Evolutionary conservation across 2,797 vertebrate species (phyloP).

Genomic region (Acipenser oxyrinchus): DNA sequence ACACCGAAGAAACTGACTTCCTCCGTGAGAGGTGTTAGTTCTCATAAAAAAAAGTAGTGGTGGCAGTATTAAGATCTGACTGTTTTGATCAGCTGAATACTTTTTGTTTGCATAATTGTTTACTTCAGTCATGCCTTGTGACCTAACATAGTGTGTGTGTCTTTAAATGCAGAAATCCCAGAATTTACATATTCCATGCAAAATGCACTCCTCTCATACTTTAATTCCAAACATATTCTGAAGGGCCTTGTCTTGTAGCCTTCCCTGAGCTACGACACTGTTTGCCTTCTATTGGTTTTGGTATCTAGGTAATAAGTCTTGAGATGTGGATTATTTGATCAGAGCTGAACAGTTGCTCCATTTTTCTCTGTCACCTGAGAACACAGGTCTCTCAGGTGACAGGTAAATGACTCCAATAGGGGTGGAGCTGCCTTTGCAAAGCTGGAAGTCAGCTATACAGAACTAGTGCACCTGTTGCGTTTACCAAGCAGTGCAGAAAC

Average conservation of each 20-base stretch:
- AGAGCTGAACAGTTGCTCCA: neutral
- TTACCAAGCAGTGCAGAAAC: constrained; percentile 44
- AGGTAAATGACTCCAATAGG: constrained; percentile 50
- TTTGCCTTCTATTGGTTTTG: neutral
- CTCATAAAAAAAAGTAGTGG: no score
- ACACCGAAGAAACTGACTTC: no score
- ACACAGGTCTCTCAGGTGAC: constrained; percentile 46
- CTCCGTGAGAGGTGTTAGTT: no score
- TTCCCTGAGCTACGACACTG: neutral
- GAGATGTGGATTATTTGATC: neutral
- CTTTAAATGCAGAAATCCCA: constrained; percentile 14
- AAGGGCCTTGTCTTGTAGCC: neutral
- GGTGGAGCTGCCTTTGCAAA: constrained; percentile 61
- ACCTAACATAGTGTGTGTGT: neutral
- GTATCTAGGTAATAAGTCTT: neutral
- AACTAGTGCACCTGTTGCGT: constrained; percentile 55
- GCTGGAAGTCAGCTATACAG: constrained; percentile 58
- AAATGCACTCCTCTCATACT: neutral
- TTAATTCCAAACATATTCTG: neutral
- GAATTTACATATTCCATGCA: constrained; percentile 16
- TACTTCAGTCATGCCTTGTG: constrained; percentile 3
- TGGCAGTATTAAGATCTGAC: no score
- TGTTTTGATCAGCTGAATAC: no score
- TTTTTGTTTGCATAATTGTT: neutral
- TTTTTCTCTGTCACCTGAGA: constrained; percentile 10